Conservation (phyloP, 2,113 vertebrate genomes). For the Dasyornis broadbenti region DNA sequence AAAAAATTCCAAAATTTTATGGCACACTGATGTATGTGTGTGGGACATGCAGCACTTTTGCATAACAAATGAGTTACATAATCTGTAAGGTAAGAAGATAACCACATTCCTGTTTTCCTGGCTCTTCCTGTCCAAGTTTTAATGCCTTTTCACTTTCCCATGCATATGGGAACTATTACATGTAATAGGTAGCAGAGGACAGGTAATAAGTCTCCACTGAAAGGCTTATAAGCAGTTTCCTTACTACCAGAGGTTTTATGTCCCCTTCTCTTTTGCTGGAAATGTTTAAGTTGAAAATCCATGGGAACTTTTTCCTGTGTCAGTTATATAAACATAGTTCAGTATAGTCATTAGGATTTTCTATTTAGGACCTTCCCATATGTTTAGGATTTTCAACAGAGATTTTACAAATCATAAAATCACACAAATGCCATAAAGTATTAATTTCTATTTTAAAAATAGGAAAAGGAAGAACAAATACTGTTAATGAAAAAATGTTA, state of each 20-base stretch:
- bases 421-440: neutral
- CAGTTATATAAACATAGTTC: neutral
- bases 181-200: neutral
- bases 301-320: neutral
- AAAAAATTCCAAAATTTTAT: neutral
- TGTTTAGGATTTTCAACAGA: neutral
- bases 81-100: neutral
- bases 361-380: neutral
- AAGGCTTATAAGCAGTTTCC: neutral
- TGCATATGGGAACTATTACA: neutral
- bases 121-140: neutral
- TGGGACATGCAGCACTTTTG: neutral
- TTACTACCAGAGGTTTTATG: neutral
- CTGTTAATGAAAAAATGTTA: too few relatives aligned
- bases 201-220: neutral
- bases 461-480: neutral
- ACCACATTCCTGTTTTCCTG: neutral
- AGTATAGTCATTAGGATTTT: neutral
- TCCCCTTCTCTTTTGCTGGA: neutral
- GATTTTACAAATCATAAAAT: conserved; percentile 2
- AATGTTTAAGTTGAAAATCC: neutral
- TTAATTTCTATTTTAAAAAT: neutral
- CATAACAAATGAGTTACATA: neutral
- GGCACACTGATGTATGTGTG: neutral
- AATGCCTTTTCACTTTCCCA: neutral